Percentiles rank a stretch among this genome's conserved stretches.
Evolutionary conservation across 2,113 vertebrate species (phyloP).

Genomic region (Lamprotornis superbus): DNA sequence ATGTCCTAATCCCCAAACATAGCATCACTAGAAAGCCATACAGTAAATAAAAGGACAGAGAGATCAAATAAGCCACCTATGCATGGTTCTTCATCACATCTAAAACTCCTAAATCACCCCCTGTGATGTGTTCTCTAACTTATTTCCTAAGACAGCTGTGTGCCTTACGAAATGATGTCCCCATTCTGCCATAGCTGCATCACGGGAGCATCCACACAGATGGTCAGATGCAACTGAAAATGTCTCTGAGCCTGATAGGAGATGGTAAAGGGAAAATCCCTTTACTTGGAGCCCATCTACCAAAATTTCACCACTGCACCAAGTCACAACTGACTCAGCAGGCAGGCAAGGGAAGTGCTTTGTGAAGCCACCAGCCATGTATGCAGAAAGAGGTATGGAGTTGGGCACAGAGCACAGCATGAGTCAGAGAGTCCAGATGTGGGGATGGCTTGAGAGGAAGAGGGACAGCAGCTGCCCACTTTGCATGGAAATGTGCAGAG

Average conservation of each 20-base stretch:
- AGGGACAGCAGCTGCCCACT: background rate
- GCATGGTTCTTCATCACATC: background rate
- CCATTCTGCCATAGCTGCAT: background rate
- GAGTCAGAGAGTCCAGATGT: background rate
- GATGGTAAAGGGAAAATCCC: background rate
- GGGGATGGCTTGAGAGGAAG: background rate
- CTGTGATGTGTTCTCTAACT: background rate
- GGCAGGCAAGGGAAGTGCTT: background rate
- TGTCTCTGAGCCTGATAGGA: background rate
- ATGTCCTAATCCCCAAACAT: fast-evolving
- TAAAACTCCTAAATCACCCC: background rate
- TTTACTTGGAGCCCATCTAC: background rate
- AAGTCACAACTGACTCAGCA: background rate
- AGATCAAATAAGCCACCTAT: background rate
- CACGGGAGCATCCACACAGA: background rate
- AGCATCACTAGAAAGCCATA: background rate
- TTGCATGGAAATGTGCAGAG: fast-evolving
- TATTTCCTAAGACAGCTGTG: background rate
- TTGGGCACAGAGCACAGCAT: background rate
- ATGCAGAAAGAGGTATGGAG: background rate
- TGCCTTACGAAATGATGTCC: background rate
- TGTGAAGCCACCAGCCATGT: background rate
- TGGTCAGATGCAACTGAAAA: background rate
- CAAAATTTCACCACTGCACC: background rate
- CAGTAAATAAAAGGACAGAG: background rate